These are phyloP conservation scores for Sminthurides aquaticus DNA, from an alignment of 2,888 invertebrate species.

Conservation along the genomic window DNA sequence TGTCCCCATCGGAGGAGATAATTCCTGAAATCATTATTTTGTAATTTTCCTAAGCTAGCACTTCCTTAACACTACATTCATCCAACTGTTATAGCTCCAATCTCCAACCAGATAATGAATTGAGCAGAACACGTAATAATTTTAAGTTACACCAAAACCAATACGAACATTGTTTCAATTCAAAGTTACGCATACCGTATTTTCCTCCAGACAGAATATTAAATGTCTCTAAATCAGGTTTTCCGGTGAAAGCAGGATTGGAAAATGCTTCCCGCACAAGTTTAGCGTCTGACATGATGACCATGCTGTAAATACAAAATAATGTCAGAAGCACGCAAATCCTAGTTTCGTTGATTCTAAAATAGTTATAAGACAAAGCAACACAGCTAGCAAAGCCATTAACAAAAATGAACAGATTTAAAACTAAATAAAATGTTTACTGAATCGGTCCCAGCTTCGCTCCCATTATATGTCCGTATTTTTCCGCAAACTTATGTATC, in stretches of 20 bases:
- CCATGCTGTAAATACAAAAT: neutral
- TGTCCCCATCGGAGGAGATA: neutral
- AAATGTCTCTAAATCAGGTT: slow-evolving; percentile 9
- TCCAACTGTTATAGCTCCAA: no score
- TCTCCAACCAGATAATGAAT: no score
- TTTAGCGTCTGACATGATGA: slow-evolving; percentile 10
- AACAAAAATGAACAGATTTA: neutral
- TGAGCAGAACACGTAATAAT: neutral
- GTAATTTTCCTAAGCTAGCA: no score
- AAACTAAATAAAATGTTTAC: neutral
- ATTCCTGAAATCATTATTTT: slow-evolving; percentile 1
- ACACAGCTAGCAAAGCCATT: neutral
- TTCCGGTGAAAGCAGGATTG: slow-evolving; percentile 6
- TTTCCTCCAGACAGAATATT: slow-evolving; percentile 1
- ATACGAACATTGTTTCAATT: neutral
- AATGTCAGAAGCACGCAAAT: no score
- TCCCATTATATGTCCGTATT: neutral
- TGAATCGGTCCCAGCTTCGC: neutral
- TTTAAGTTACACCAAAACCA: neutral
- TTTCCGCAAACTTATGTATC: neutral
- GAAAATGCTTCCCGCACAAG: slow-evolving; percentile 11
- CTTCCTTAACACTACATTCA: no score
- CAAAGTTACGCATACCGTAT: neutral
- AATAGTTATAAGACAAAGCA: no score
- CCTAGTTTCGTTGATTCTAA: no score